These are phyloP conservation scores for Neogale vison DNA, from an alignment of 2,113 vertebrate genomes.

Conservation along the genomic window DNA sequence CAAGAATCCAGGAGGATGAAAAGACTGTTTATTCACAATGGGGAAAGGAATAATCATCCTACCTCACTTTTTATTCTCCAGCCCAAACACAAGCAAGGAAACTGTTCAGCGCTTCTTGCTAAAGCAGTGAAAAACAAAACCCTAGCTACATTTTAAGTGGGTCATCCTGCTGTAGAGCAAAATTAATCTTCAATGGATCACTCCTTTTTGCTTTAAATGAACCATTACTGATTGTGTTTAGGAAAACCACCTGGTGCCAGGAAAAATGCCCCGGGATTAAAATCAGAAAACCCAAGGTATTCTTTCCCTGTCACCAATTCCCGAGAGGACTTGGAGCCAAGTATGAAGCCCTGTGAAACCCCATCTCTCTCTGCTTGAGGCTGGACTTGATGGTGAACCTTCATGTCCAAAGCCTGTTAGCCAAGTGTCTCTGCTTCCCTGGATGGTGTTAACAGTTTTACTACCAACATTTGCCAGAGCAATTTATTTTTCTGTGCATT, in stretches of 20 bases:
- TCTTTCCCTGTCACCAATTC: not conserved
- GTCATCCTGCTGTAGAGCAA: not conserved
- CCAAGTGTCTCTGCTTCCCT: not conserved
- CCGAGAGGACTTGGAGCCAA: not conserved
- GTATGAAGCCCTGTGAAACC: not conserved
- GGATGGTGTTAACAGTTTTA: not conserved
- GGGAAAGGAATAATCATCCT: not conserved
- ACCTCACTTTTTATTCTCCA: not conserved
- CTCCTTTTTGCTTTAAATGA: slow-evolving; percentile 22
- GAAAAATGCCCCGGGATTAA: not conserved
- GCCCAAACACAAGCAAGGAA: not conserved
- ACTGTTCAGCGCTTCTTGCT: not conserved
- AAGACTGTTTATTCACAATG: not conserved
- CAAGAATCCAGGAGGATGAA: not conserved
- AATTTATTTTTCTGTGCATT: slow-evolving; percentile 5
- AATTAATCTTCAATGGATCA: not conserved
- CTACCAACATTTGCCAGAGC: not conserved
- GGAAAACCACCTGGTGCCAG: not conserved
- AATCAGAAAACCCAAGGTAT: not conserved
- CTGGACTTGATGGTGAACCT: not conserved
- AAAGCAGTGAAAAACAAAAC: not conserved
- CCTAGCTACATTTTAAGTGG: slow-evolving; percentile 26
- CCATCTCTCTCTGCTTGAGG: not conserved
- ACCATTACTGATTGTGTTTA: slow-evolving; percentile 3
- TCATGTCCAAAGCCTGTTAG: not conserved